Evolutionary conservation across 2,113 vertebrate species (phyloP), one percentile per base, ranked within the genome.

Genomic region (Fukomys damarensis): DNA sequence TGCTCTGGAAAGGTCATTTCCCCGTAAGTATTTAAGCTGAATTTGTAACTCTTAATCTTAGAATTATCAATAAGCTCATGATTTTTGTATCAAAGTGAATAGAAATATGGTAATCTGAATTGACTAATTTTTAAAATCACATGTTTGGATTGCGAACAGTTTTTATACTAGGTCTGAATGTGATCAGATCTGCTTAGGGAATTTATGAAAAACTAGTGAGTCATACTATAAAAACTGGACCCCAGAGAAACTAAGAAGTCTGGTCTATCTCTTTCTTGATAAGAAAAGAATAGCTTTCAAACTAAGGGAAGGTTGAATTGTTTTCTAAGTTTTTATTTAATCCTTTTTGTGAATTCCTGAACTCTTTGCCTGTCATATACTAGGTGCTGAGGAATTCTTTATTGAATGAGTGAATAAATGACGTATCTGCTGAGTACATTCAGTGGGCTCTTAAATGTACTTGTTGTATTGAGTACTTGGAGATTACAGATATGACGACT

Each of bases 131-230:
- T 2, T 92, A 96, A 91, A 96, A 77, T 87, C 54, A 83, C 30
- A 38, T 63, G 26, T 86, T 96, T 96, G 2, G 0, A 56, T 82
- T 87, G 79, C 85, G 68, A 90, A 92, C 89, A 52, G 89, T 41
- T 94, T 95, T 95, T 95, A 61, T 94, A 65, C 41, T 94, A 52
- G 8, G 3, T 87, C 91, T 96, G 38, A 94, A 77, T 89, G 28
- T 93, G 12, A 56, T 49, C 65, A 46, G 91, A 79, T 70, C 35
- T 94, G 19, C 86, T 88, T 89, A 84, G 43, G 43, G 32, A 89
- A 97, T 91, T 95, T 94, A 84, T 90, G 24, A 94, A 93, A 95
- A 94, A 85, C 82, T n/a, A 92, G 88, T 96, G 86, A 95, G 46
- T 91, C 77, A 91, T 61, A 10, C 49, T 96, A 59, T 92, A 52